Evolutionary conservation across 2,113 vertebrate genomes (phyloP).

Genomic region (Oreotrochilus melanogaster): DNA sequence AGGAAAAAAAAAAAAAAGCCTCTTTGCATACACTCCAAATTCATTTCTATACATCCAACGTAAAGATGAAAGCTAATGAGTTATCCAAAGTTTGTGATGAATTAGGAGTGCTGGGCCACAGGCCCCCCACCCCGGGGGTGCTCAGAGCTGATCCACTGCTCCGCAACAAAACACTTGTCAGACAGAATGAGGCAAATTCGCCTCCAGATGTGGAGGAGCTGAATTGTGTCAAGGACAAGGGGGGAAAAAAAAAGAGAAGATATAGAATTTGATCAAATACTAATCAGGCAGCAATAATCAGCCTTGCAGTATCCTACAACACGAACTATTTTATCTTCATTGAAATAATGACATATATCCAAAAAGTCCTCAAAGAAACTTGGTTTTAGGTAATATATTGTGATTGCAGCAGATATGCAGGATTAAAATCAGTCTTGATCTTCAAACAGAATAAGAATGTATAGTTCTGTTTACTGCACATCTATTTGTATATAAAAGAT

Average conservation of each 20-base stretch:
- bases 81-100: slow-evolving; percentile 66
- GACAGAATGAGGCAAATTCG: slow-evolving; percentile 41
- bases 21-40: slow-evolving; percentile 42
- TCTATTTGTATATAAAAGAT: slow-evolving; percentile 50
- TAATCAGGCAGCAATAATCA: slow-evolving; percentile 48
- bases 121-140: too few species aligned
- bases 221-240: background rate
- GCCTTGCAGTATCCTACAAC: slow-evolving; percentile 5
- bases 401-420: slow-evolving; percentile 33
- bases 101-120: slow-evolving; percentile 25
- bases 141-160: background rate
- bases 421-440: slow-evolving; percentile 48
- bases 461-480: slow-evolving; percentile 33
- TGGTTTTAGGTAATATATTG: slow-evolving; percentile 40
- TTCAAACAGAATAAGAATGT: slow-evolving; percentile 63
- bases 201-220: background rate
- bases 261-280: slow-evolving; percentile 41
- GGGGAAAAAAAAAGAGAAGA: background rate
- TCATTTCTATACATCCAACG: slow-evolving; percentile 17
- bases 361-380: slow-evolving; percentile 61
- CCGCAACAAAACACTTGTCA: slow-evolving; percentile 49
- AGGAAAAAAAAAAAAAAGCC: background rate
- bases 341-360: slow-evolving; percentile 42
- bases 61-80: slow-evolving; percentile 71
- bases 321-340: slow-evolving; percentile 14